Evolutionary conservation across 2,797 vertebrate species (phyloP).

Genomic region (Amblyraja radiata): DNA sequence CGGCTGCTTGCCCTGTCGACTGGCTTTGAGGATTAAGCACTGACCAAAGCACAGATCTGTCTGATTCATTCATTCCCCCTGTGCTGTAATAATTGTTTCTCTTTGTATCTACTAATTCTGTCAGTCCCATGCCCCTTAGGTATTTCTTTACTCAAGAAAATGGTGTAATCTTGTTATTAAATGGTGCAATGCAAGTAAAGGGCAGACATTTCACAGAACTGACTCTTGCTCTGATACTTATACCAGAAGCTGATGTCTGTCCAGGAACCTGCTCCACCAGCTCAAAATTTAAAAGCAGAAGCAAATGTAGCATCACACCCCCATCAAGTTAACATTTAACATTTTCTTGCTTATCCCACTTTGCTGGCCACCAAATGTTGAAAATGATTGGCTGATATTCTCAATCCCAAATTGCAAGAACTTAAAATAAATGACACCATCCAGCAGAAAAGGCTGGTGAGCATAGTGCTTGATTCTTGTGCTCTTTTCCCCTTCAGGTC

Average conservation of each 20-base stretch:
- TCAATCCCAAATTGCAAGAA: background rate
- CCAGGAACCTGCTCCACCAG: too few relatives aligned
- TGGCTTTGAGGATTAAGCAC: conserved; percentile 59
- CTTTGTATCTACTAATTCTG: conserved; percentile 43
- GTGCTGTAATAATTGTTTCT: conserved; percentile 40
- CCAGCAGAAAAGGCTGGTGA: background rate
- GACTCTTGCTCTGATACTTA: background rate
- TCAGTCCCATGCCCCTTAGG: conserved; percentile 45
- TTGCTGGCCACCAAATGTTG: background rate
- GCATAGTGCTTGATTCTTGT: background rate
- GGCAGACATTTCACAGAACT: background rate
- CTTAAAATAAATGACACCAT: background rate
- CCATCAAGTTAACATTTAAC: background rate
- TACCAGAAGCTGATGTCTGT: background rate
- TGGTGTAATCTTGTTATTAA: conserved; percentile 32
- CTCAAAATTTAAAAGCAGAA: background rate
- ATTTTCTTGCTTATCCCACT: background rate
- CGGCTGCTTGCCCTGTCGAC: conserved; percentile 55
- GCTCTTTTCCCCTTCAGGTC: background rate
- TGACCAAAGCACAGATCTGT: conserved; percentile 48
- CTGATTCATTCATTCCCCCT: conserved; percentile 43
- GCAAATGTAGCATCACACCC: background rate
- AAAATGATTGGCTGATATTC: background rate
- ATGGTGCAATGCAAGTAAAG: background rate
- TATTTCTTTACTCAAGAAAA: conserved; percentile 40